Evolutionary conservation across 2,113 vertebrate genomes (phyloP).

Genomic region (Bagarius yarrelli): DNA sequence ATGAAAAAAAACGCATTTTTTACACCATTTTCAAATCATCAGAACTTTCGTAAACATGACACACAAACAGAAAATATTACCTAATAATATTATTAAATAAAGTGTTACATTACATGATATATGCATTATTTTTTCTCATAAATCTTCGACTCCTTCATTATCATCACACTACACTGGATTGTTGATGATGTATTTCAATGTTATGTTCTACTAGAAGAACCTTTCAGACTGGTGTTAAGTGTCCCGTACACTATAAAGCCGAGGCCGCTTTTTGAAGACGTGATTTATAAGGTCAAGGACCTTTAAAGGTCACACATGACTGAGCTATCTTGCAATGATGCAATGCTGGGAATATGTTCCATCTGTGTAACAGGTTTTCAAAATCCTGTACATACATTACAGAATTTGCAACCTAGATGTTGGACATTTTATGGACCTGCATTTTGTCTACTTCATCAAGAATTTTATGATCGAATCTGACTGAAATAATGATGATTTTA

Average conservation of each 20-base stretch:
- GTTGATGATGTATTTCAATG: neutral
- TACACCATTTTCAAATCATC: too few relatives aligned
- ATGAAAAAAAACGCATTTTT: too few relatives aligned
- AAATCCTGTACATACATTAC: neutral
- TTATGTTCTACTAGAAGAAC: slow-evolving; percentile 7
- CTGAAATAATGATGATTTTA: too few relatives aligned
- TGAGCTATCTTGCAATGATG: slow-evolving; percentile 62
- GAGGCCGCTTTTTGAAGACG: neutral
- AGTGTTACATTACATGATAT: neutral
- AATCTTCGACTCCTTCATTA: neutral
- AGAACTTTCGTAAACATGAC: too few relatives aligned
- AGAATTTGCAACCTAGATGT: too few relatives aligned
- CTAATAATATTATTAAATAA: neutral
- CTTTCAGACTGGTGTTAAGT: slow-evolving; percentile 20
- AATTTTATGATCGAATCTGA: too few relatives aligned
- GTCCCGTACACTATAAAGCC: neutral
- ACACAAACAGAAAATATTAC: neutral
- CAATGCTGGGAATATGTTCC: slow-evolving; percentile 49
- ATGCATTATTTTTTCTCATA: neutral
- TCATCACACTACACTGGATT: neutral
- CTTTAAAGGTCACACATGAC: slow-evolving; percentile 59
- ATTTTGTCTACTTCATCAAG: too few relatives aligned
- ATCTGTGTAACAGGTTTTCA: neutral
- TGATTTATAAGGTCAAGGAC: slow-evolving; percentile 30
- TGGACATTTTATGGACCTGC: too few relatives aligned